A percentile compares a stretch with the other conserved stretches of the same genome.
Conservation (phyloP, 2,113 vertebrate genomes). For the Sapajus apella region DNA sequence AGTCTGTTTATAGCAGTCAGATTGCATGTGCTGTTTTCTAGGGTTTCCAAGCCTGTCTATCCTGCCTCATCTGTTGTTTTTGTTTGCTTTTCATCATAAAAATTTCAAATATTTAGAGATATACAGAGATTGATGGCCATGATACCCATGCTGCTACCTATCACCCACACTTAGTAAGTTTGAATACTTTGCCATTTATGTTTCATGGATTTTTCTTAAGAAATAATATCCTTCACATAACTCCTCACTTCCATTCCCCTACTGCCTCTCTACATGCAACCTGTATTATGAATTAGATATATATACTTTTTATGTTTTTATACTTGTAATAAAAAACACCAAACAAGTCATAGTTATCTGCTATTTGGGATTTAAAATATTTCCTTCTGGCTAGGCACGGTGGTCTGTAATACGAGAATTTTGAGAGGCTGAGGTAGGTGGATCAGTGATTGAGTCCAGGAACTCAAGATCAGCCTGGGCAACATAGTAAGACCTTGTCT, state of each 20-base stretch:
- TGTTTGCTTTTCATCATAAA: slow-evolving; percentile 29
- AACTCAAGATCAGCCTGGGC: too few species aligned
- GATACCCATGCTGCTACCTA: not conserved
- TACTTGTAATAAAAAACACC: slow-evolving; percentile 17
- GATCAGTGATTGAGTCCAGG: too few species aligned
- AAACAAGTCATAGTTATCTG: slow-evolving; percentile 33
- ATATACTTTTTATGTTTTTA: not conserved
- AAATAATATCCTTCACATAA: not conserved
- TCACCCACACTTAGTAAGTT: slow-evolving; percentile 25
- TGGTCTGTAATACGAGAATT: too few species aligned
- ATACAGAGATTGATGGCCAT: not conserved
- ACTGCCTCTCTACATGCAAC: not conserved
- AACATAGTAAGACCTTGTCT: too few species aligned
- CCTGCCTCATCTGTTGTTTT: not conserved
- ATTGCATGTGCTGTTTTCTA: not conserved
- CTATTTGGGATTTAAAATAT: slow-evolving; percentile 36
- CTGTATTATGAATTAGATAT: not conserved
- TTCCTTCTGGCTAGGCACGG: not conserved
- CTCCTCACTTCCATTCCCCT: slow-evolving; percentile 10
- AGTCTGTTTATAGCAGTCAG: not conserved
- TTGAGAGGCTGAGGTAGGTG: too few species aligned
- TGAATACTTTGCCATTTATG: slow-evolving; percentile 9
- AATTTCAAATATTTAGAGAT: slow-evolving; percentile 45
- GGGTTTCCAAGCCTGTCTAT: not conserved
- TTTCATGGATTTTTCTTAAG: not conserved